Evolutionary conservation across 2,888 invertebrate genomes (phyloP).

Genomic region (Mermis nigrescens): DNA sequence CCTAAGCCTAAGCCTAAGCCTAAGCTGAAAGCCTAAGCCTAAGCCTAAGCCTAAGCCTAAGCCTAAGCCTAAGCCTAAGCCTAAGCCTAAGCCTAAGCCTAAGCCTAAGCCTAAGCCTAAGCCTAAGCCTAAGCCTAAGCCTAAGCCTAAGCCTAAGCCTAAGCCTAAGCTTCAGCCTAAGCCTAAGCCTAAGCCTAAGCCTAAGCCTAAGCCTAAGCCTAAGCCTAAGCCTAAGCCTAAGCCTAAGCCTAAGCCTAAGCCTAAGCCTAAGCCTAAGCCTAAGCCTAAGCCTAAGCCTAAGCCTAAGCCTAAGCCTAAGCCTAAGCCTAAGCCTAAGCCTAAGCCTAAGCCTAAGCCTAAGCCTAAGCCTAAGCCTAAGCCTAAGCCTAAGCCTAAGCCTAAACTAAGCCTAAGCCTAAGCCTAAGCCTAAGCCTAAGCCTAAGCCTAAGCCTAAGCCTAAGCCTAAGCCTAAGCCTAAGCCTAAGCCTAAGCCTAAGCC

Average conservation of each 20-base stretch:
- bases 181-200: background rate
- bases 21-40: background rate
- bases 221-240: constrained; percentile 2
- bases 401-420: constrained; percentile 3
- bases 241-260: constrained; percentile 5
- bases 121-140: too few relatives aligned
- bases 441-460: constrained; percentile 4
- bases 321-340: constrained; percentile 5
- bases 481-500: background rate
- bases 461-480: constrained; percentile 3
- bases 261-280: constrained; percentile 3
- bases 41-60: too few relatives aligned
- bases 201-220: background rate
- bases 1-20: background rate
- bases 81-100: too few relatives aligned
- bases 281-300: constrained; percentile 4
- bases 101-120: too few relatives aligned
- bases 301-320: constrained; percentile 5
- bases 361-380: constrained; percentile 1
- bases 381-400: constrained; percentile 3
- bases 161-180: background rate
- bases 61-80: too few relatives aligned
- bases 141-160: too few relatives aligned
- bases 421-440: constrained; percentile 2
- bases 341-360: constrained; percentile 3